These are phyloP conservation scores for Anarsia innoxiella DNA, from an alignment of 2,888 invertebrate genomes.

Conservation along the genomic window DNA sequence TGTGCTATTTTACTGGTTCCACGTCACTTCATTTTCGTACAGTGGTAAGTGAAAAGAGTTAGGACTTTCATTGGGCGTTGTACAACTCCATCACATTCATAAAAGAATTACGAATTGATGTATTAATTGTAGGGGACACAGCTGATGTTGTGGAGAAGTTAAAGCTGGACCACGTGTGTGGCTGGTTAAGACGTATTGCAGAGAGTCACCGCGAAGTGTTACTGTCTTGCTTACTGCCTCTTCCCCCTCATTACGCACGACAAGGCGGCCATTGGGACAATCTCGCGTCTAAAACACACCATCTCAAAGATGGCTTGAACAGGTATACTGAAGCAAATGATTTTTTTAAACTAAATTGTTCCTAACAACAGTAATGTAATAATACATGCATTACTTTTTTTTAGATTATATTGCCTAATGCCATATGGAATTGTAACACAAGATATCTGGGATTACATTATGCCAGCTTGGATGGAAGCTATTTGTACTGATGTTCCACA, in stretches of 20 bases:
- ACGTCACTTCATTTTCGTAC: slow-evolving; percentile 96
- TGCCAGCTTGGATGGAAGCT: slow-evolving; percentile 99
- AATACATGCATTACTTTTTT: too few species aligned
- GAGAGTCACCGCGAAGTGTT: slow-evolving; percentile 91
- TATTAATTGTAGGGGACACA: slow-evolving; percentile 78
- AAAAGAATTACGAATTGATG: too few species aligned
- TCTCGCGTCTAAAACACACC: slow-evolving; percentile 88
- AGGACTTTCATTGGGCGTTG: too few species aligned
- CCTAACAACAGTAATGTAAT: background rate
- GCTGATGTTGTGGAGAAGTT: slow-evolving; percentile 93
- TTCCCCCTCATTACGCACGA: slow-evolving; percentile 95
- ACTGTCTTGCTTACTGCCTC: slow-evolving; percentile 94
- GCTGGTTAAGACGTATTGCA: slow-evolving; percentile 89
- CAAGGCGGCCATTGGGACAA: slow-evolving; percentile 98
- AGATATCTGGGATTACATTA: slow-evolving; percentile 98
- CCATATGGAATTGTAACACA: slow-evolving; percentile 98
- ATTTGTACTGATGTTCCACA: slow-evolving; percentile 94
- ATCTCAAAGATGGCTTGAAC: slow-evolving; percentile 95
- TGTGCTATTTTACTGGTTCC: slow-evolving; percentile 99
- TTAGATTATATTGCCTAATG: slow-evolving; percentile 92
- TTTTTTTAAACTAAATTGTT: background rate
- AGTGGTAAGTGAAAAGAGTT: slow-evolving; percentile 90
- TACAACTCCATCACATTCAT: too few species aligned
- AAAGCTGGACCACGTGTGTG: slow-evolving; percentile 93
- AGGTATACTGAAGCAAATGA: slow-evolving; percentile 47